Conservation (phyloP, 2,113 vertebrate species). For the Xenus cinereus region DNA sequence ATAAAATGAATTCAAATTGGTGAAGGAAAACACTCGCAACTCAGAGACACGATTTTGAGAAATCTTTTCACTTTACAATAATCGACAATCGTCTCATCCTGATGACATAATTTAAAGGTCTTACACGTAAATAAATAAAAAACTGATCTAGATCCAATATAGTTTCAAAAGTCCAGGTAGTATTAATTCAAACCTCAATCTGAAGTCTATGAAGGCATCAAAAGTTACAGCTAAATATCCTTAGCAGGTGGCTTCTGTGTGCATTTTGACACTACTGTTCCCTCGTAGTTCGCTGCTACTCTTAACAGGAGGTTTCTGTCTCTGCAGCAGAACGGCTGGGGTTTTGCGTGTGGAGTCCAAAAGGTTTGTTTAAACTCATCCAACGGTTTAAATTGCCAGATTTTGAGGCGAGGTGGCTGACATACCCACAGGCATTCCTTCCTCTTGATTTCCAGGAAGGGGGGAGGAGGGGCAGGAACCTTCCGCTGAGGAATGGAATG, state of each 20-base stretch:
- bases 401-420: background rate
- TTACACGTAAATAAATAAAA: background rate
- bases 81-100: background rate
- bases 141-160: background rate
- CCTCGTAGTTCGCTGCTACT: rapidly evolving
- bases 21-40: background rate
- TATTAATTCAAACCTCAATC: background rate
- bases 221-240: background rate
- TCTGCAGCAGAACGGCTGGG: background rate
- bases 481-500: slow-evolving; percentile 31
- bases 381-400: background rate
- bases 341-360: background rate
- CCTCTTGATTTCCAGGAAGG: background rate
- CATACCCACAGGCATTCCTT: background rate
- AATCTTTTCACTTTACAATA: background rate
- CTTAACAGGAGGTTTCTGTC: background rate
- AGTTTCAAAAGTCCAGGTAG: background rate
- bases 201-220: background rate
- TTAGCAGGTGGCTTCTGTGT: background rate
- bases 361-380: background rate
- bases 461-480: background rate
- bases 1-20: background rate
- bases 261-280: background rate
- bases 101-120: background rate
- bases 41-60: background rate